Evolutionary conservation across 2,797 vertebrate genomes (phyloP), one percentile per base, ranked within the genome.

Genomic region (Phaenicophaeus curvirostris): DNA sequence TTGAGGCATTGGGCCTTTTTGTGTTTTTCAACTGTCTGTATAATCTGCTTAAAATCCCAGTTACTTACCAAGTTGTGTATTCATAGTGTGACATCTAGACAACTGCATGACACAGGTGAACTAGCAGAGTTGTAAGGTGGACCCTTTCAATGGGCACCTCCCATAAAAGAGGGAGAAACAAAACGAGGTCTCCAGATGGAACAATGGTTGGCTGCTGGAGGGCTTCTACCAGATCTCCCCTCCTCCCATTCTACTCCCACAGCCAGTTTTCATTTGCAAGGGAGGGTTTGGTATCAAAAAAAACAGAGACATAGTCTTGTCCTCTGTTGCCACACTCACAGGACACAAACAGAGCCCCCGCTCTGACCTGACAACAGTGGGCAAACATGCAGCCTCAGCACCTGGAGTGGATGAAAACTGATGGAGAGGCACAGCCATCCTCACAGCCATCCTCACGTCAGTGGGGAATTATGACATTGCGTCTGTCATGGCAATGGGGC

Each of bases 1-100:
- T 87, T 61, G 44, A 93, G 73, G 72, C 73, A 94, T 87, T 73
- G 67, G 90, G 75, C 24, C 58, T 86, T 81, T 85, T 39, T 83
- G 51, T 78, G 66, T 57, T 91, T 90, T 88, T 82, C 58, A 78
- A 85, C 71, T 84, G 67, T 80, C 86, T 84, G 62, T 25, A 68
- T 85, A 94, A 96, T 74, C 93, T 89, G 59, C 92, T 95, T 94
- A 77, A 87, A 96, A 94, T 78, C 75, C 75, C 39, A 21, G 42
- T 89, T 90, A 62, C 42, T 86, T 74, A 82, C 72, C 84, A 87
- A 85, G 74, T 78, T 39, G 16, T 6, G 19, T 30, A 73, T 39
- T 61, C 1, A 1, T 16, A 24, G 77, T 18, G 31, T 76, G 71
- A 72, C 86, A 92, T 65, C 24, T 15, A 59, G 76, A 82, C 63